These are phyloP conservation scores for Lasius fuliginosus DNA, from an alignment of 2,888 invertebrate genomes.

Conservation along the genomic window DNA sequence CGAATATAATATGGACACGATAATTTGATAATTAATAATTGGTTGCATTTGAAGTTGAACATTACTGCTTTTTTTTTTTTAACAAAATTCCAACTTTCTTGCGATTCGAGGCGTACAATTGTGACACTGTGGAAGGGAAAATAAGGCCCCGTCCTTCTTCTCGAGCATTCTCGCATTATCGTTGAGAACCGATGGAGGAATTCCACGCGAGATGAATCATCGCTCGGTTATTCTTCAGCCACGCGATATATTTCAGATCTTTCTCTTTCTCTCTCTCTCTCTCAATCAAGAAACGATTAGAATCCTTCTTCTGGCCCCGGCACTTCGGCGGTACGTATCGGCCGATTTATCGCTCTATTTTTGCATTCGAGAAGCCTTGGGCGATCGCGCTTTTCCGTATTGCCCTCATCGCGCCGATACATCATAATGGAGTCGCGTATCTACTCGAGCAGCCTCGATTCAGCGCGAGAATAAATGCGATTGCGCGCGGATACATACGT, in stretches of 20 bases:
- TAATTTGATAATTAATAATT: neutral
- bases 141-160: constrained; percentile 56
- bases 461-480: constrained; percentile 44
- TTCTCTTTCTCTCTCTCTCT: constrained; percentile 21
- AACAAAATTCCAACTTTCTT: neutral
- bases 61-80: neutral
- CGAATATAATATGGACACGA: neutral
- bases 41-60: neutral
- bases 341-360: constrained; percentile 72
- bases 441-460: constrained; percentile 45
- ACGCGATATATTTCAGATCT: constrained; percentile 48
- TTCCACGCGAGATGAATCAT: constrained; percentile 70
- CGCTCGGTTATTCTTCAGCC: constrained; percentile 62
- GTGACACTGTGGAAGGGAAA: neutral
- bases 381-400: constrained; percentile 71
- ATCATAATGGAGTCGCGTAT: constrained; percentile 42
- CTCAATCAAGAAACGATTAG: constrained; percentile 38
- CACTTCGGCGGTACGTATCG: constrained; percentile 57
- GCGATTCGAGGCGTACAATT: neutral
- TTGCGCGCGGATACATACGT: constrained; percentile 12
- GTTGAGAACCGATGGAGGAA: constrained; percentile 66
- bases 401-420: constrained; percentile 58
- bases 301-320: constrained; percentile 30
- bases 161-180: constrained; percentile 59
- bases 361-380: constrained; percentile 58